A percentile compares a stretch with the other conserved stretches of the same genome.
Conservation (phyloP, 2,797 vertebrate species). For the Tadarida brasiliensis region DNA sequence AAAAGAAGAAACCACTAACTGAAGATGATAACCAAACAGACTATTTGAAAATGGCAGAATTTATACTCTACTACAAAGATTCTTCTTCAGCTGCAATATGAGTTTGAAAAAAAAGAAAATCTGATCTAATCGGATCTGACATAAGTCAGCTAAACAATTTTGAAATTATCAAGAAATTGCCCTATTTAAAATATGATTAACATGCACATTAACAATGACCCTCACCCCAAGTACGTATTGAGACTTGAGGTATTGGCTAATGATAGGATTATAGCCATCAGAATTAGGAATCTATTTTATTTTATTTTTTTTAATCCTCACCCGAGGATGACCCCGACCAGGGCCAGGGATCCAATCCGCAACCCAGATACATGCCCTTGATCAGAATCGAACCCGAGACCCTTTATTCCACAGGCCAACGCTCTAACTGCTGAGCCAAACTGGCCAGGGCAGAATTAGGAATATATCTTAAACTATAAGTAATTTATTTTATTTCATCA, state of each 20-base stretch:
- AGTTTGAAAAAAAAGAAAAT: background rate
- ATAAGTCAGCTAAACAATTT: conserved; percentile 36
- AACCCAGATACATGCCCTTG: too few species aligned
- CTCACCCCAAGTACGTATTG: background rate
- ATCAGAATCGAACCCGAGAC: too few species aligned
- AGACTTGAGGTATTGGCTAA: background rate
- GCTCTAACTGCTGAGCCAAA: too few species aligned
- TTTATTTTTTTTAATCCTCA: background rate
- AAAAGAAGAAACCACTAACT: background rate
- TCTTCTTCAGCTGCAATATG: background rate
- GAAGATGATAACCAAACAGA: background rate
- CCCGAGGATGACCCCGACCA: too few species aligned
- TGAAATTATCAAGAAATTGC: conserved; percentile 37
- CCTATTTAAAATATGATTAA: conserved; percentile 21
- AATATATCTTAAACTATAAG: background rate
- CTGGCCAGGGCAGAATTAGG: background rate
- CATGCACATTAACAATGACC: conserved; percentile 28
- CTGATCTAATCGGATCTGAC: background rate
- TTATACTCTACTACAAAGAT: background rate
- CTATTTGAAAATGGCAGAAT: background rate
- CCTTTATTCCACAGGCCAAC: too few species aligned
- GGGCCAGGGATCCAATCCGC: too few species aligned
- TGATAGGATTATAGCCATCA: background rate
- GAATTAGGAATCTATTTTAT: background rate
- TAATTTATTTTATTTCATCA: conserved; percentile 16